Evolutionary conservation across 1,140 invertebrate species (phyloP), one percentile per base, ranked within the genome.

Genomic region (Drosophila simulans): DNA sequence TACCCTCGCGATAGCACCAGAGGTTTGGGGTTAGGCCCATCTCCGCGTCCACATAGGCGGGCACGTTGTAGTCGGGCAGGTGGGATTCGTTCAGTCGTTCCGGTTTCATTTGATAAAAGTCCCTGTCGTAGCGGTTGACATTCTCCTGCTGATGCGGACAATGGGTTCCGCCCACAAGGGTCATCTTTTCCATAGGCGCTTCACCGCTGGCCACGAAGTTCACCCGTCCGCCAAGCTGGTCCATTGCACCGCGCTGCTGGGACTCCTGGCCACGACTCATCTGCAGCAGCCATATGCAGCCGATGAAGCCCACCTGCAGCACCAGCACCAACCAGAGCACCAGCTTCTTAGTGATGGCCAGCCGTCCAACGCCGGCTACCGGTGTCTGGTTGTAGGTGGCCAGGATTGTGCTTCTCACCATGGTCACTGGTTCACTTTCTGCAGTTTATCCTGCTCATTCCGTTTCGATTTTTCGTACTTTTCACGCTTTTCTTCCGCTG

Each of bases 1-100:
- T 94, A 12, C 92, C 89, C 15, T 92, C 93, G 78, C 93, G 94
- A 76, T 94, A 95, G 59, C 93, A 80, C 54, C 94, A 95, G 1
- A 93, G 90, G 51, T 93, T 93, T 80, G 94, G 93, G 40, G 93
- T 94, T 55, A 93, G 65, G 20, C 91, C 78, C 49, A 79, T 46
- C 45, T 65, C 57, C 4, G 65, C 43, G 42, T 70, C 66, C 10
- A 70, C 65, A 17, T 90, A 82, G 5, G 70, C 59, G 2, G 76
- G 69, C 46, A 81, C 51, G 5, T 65, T 65, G 63, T 81, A 80
- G 25, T 89, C 84, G 2, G 69, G 66, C 39, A 60, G 22, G 49
- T 66, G 53, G 12, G 70, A 73, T 51, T 62, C 69, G 55, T 91
- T 91, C 25, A 70, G 54, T 49, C 52, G 53, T 15, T 85, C 76